Evolutionary conservation across 2,888 invertebrate genomes (phyloP).

Genomic region (Dryadula phaetusa): DNA sequence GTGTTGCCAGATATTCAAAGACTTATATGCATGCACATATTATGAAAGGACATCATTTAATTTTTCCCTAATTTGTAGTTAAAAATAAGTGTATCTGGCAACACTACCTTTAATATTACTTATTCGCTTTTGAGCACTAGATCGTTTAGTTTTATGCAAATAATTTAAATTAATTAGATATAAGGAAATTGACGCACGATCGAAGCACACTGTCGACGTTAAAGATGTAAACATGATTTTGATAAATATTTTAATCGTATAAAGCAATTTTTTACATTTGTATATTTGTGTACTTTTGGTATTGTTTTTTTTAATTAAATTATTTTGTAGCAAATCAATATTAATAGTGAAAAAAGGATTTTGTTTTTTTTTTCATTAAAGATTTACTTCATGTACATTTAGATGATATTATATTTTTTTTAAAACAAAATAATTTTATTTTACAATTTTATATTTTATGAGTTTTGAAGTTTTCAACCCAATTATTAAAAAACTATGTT

Average conservation of each 20-base stretch:
- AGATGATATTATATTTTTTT: no score
- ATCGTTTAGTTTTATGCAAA: constrained; percentile 17
- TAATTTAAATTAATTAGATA: not conserved
- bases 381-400: no score
- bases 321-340: not conserved
- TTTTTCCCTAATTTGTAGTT: no score
- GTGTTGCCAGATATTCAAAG: constrained; percentile 5
- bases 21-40: no score
- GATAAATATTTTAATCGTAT: not conserved
- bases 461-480: no score
- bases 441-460: no score
- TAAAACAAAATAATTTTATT: no score
- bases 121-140: constrained; percentile 19
- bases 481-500: no score
- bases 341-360: not conserved
- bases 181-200: constrained; percentile 24
- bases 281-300: constrained; percentile 16
- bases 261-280: not conserved
- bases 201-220: constrained; percentile 11
- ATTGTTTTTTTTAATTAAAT: not conserved
- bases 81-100: constrained; percentile 1
- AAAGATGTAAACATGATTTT: constrained; percentile 7
- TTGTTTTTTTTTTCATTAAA: not conserved
- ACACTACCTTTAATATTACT: not conserved
- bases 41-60: no score